Evolutionary conservation across 2,888 invertebrate genomes (phyloP), one percentile per base, ranked within the genome.

Genomic region (Catocala fraxini): DNA sequence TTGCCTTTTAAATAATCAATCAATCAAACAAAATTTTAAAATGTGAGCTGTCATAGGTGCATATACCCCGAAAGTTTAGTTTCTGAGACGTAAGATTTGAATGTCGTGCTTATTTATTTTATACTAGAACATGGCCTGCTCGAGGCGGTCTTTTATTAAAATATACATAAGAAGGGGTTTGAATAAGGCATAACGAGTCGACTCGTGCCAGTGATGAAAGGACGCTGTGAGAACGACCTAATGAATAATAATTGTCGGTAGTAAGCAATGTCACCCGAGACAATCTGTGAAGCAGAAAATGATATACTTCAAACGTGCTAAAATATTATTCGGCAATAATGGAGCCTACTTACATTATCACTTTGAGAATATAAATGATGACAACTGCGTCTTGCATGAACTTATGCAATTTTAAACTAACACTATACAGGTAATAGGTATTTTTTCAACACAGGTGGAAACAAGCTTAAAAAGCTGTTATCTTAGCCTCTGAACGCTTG

Each of bases 231-330:
- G 79, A 82, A 81, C 77, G 73, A 76, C 73, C 84, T 90, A 89
- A 92, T 91, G 91, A 90, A 89, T 89, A 88, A 89, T 90, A 89
- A 90, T 90, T 89, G 84, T 84, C 75, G 78, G 70, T 70, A 65
- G 67, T 65, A 70, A 71, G 74, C 78, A 84, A 84, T 83, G 83
- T 78, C 81, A 82, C 71, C 68, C 70, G 75, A 84, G 79, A 84
- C 84, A 82, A 84, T 82, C 83, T 85, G 68, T 66, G 64, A 55
- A 59, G 45, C 59, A 61, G 57, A 74, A 71, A 71, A 76, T 75
- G 60, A 72, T 66, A 63, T 54, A 59, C 56, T 69, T 57, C 55
- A 59, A 63, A 67, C 60, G 68, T 67, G 65, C 68, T 65, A 56
- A 77, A 67, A 46, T 47, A 7, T 53, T 46, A 56, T 51, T 51